Conservation (phyloP, 30 jellyfish, hydroid and myxozoan species). For the Aurelia sp. region DNA sequence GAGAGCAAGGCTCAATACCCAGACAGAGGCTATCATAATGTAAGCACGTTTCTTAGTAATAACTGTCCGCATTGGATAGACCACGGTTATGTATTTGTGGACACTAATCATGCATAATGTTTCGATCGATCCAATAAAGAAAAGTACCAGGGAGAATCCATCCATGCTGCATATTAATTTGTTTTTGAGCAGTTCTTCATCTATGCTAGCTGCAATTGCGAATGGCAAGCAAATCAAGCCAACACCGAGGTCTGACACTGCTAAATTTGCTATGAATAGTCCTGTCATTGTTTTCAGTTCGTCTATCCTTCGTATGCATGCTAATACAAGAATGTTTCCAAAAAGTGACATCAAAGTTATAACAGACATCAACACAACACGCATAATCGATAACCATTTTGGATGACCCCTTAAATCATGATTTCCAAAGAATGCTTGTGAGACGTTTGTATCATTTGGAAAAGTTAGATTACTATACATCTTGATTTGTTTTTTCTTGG, state of each 20-base stretch:
- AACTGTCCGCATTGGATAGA: conserved; percentile 46
- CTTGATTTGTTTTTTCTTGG: too few relatives aligned
- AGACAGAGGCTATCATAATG: conserved; percentile 34
- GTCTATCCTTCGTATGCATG: conserved; percentile 37
- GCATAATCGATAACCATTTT: conserved; percentile 33
- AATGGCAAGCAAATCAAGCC: conserved; percentile 60
- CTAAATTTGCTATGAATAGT: conserved; percentile 58
- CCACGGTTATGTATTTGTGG: conserved; percentile 67
- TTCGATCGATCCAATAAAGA: conserved; percentile 61
- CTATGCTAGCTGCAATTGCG: conserved; percentile 67
- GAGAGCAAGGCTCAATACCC: conserved; percentile 57
- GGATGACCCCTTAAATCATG: not conserved
- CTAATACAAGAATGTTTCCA: conserved; percentile 62
- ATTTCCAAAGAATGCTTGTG: too few relatives aligned
- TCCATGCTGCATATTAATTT: conserved; percentile 23
- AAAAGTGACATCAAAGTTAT: not conserved
- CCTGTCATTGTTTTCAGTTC: conserved; percentile 78
- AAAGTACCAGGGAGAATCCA: conserved; percentile 70
- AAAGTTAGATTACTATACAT: too few relatives aligned
- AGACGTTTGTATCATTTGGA: too few relatives aligned
- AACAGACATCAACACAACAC: conserved; percentile 27
- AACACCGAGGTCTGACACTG: conserved; percentile 74
- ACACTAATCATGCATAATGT: conserved; percentile 65
- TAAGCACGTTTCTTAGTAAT: conserved; percentile 56
- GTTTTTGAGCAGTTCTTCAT: conserved; percentile 25